Conservation (phyloP, 2,888 invertebrate genomes). For the Andricus quercusramuli region DNA sequence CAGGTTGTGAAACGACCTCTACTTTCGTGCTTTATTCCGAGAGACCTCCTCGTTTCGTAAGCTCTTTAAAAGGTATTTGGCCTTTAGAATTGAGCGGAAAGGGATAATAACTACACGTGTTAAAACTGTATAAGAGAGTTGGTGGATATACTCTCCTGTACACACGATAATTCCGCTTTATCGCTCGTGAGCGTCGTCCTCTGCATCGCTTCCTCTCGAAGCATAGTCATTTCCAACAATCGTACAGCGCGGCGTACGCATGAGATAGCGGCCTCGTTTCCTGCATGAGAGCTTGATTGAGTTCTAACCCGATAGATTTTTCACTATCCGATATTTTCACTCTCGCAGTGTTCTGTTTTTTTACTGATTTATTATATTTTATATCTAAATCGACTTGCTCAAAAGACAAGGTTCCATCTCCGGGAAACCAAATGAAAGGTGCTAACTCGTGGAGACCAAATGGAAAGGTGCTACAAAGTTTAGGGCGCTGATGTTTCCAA, state of each 20-base stretch:
- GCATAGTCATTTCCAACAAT: slow-evolving; percentile 6
- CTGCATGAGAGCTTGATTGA: not conserved
- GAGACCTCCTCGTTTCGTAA: not conserved
- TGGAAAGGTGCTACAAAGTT: no score
- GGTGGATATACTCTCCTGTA: slow-evolving; percentile 2
- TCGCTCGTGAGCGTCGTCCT: not conserved
- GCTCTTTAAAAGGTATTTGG: slow-evolving; percentile 10
- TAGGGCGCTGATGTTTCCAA: no score
- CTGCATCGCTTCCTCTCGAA: slow-evolving; percentile 19
- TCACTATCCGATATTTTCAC: not conserved
- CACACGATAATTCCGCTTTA: slow-evolving; percentile 30
- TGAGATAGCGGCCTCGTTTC: slow-evolving; percentile 14
- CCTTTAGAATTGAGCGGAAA: not conserved
- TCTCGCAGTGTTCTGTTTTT: not conserved
- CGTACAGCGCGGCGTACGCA: not conserved
- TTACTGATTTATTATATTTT: no score
- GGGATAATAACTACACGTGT: slow-evolving; percentile 13
- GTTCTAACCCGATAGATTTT: not conserved
- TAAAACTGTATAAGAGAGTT: not conserved
- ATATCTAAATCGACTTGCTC: no score
- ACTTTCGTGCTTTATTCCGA: not conserved
- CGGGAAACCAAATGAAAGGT: no score
- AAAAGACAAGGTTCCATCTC: no score
- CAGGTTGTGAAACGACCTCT: not conserved
- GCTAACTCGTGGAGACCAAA: no score